Conservation (phyloP, 2,888 invertebrate species). For the Nephrotoma flavescens region DNA sequence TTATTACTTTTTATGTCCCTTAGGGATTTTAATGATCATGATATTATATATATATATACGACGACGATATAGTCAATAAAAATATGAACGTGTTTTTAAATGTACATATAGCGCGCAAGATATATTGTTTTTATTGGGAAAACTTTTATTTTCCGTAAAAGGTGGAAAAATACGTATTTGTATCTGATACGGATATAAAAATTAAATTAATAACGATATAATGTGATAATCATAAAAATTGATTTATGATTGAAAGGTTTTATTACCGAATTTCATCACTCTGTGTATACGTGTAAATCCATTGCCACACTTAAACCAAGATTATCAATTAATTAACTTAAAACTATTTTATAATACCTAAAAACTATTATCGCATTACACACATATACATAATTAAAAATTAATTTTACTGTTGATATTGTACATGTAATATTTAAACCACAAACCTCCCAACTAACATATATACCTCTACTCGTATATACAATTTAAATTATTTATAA, state of each 20-base stretch:
- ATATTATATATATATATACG: background rate
- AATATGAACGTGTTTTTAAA: background rate
- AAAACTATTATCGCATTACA: background rate
- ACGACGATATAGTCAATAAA: background rate
- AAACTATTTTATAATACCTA: background rate
- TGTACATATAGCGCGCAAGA: background rate
- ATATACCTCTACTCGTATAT: background rate
- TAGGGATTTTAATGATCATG: background rate
- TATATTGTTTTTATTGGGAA: background rate
- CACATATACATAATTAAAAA: background rate
- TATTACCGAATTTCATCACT: background rate
- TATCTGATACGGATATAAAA: background rate
- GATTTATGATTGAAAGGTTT: background rate
- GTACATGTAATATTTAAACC: background rate
- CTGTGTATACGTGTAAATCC: background rate
- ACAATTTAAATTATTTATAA: background rate
- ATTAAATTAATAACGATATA: background rate
- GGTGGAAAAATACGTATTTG: background rate
- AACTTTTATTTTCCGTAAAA: background rate
- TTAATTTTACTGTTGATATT: background rate
- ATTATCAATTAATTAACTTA: background rate
- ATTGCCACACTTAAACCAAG: background rate
- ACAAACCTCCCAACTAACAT: background rate
- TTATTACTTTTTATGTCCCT: background rate
- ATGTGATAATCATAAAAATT: background rate